Conservation (phyloP, 2,113 vertebrate genomes). For the Phyllostomus discolor region DNA sequence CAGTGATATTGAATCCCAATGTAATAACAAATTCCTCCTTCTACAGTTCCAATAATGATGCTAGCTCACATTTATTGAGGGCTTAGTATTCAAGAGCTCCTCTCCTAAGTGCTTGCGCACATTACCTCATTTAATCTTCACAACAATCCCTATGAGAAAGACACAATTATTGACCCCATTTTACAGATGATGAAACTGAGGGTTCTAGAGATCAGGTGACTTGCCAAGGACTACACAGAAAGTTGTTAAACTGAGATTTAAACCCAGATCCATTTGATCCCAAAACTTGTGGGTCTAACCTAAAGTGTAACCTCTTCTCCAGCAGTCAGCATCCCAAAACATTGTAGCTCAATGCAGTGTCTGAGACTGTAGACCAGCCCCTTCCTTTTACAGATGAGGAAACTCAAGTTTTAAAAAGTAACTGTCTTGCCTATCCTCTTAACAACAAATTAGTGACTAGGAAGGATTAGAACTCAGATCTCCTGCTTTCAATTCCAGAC, state of each 20-base stretch:
- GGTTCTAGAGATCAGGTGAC: not conserved
- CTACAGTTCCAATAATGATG: not conserved
- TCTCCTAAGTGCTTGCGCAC: not conserved
- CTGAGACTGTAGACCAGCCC: not conserved
- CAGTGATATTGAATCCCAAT: not conserved
- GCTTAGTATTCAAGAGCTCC: not conserved
- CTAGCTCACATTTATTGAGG: not conserved
- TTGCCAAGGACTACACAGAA: not conserved
- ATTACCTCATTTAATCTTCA: not conserved
- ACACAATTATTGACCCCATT: not conserved
- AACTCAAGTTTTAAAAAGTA: not conserved
- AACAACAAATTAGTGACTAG: not conserved
- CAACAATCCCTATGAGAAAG: not conserved
- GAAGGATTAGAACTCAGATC: constrained; percentile 12
- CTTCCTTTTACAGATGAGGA: not conserved
- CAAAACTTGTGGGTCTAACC: not conserved
- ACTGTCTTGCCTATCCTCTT: not conserved
- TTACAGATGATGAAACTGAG: not conserved
- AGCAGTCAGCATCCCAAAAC: not conserved
- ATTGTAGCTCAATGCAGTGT: not conserved
- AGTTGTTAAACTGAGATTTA: not conserved
- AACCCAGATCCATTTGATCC: not conserved
- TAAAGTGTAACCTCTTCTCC: not conserved
- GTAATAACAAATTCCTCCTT: not conserved
- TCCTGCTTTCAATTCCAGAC: not conserved